Conservation (phyloP, 2,888 invertebrate species). For the Drosophila fulvimacula region DNA sequence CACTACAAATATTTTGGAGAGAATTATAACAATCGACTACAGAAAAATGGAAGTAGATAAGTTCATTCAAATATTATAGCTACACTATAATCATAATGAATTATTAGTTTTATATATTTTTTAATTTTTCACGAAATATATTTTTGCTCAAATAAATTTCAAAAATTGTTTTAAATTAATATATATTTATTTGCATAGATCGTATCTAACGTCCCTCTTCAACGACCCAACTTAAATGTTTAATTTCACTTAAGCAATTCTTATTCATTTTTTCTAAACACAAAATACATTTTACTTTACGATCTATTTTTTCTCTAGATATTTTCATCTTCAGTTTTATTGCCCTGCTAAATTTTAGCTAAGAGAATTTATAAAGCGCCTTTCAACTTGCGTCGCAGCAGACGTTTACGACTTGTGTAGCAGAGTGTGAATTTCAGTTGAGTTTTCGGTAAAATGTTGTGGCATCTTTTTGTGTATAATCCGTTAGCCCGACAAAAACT, state of each 20-base stretch:
- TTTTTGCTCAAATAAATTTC: too few species aligned
- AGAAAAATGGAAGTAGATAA: too few species aligned
- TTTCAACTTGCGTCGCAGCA: constrained; percentile 7
- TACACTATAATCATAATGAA: too few species aligned
- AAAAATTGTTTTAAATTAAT: not conserved
- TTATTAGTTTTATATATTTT: too few species aligned
- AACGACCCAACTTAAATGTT: not conserved
- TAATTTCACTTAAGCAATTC: not conserved
- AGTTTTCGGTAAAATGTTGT: constrained; percentile 34
- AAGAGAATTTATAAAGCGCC: constrained; percentile 27
- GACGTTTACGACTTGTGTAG: constrained; percentile 54
- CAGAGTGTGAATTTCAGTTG: constrained; percentile 55
- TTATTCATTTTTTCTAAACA: not conserved
- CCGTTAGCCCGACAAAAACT: constrained; percentile 47
- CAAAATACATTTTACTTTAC: constrained; percentile 2
- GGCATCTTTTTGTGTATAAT: constrained; percentile 58
- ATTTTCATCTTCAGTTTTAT: not conserved
- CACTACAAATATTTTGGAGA: too few species aligned
- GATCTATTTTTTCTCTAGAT: not conserved
- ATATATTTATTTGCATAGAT: not conserved
- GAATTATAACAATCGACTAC: too few species aligned
- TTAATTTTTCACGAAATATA: not conserved
- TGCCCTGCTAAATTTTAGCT: not conserved
- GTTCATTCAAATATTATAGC: too few species aligned
- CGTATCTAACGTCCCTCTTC: too few species aligned